These are phyloP conservation scores for Toxonevra muliebris DNA, from an alignment of 2,888 invertebrate genomes.

Conservation along the genomic window DNA sequence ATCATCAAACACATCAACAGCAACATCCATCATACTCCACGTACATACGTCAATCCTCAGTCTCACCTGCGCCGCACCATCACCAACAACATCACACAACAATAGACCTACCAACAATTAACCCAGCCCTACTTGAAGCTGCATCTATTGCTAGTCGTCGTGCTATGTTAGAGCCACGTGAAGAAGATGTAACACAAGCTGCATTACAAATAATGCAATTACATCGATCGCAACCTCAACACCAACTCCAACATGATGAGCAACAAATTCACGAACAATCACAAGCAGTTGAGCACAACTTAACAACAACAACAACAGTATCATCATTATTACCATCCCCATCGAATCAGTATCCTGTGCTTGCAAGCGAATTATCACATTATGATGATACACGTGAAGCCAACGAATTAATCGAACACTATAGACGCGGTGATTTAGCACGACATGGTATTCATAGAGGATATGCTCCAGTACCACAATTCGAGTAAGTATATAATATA, in stretches of 20 bases:
- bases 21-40: conserved; percentile 61
- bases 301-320: conserved; percentile 23
- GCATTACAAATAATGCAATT: conserved; percentile 55
- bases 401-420: conserved; percentile 56
- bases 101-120: conserved; percentile 53
- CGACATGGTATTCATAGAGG: conserved; percentile 55
- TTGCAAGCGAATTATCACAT: conserved; percentile 48
- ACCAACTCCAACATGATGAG: conserved; percentile 35
- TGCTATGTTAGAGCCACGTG: conserved; percentile 32
- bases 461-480: conserved; percentile 64
- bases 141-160: conserved; percentile 61
- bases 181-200: conserved; percentile 51
- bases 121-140: conserved; percentile 63
- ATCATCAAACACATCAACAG: conserved; percentile 29
- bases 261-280: conserved; percentile 14
- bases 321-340: conserved; percentile 21
- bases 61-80: conserved; percentile 49
- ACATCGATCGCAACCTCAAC: conserved; percentile 43
- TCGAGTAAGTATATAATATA: conserved; percentile 62
- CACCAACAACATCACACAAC: conserved; percentile 31
- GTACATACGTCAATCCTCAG: conserved; percentile 29
- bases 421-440: conserved; percentile 55
- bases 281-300: conserved; percentile 25
- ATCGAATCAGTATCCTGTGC: background rate
- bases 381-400: conserved; percentile 54